Percentiles rank a stretch among this genome's conserved stretches.
These are phyloP conservation scores for Ecliptopera silaceata DNA, from an alignment of 2,888 invertebrate genomes.

Conservation along the genomic window DNA sequence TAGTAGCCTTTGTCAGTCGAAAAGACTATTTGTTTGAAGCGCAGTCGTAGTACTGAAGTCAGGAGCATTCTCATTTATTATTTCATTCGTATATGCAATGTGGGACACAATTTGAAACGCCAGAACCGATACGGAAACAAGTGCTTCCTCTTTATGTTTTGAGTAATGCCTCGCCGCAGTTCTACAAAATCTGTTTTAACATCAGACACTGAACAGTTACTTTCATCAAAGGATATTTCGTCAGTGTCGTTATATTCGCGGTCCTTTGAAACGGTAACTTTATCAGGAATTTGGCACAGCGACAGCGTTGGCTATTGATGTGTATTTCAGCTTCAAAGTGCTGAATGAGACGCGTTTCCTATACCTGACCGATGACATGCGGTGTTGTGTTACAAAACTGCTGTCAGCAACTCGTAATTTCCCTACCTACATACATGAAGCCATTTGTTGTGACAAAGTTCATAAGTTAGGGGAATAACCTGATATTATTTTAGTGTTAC, in stretches of 20 bases:
- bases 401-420: constrained; percentile 4
- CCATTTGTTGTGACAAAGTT: constrained; percentile 3
- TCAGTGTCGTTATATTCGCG: neutral
- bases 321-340: neutral
- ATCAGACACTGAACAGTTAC: no score
- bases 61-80: no score
- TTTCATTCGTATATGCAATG: no score
- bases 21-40: no score
- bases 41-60: no score
- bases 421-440: neutral
- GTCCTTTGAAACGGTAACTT: neutral
- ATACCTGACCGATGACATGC: constrained; percentile 11
- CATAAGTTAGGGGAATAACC: constrained; percentile 1
- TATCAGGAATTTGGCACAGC: neutral
- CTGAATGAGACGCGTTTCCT: constrained; percentile 5
- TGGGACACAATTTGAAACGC: no score
- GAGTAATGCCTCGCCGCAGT: no score
- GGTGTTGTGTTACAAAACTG: constrained; percentile 13
- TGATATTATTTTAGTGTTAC: neutral
- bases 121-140: no score
- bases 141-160: no score
- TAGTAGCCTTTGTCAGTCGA: no score
- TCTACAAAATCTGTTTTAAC: no score
- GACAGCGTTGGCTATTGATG: constrained; percentile 5
- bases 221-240: neutral